Base-by-base conservation (phyloP, 1,140 invertebrate species). In the Ceratitis capitata region DNA sequence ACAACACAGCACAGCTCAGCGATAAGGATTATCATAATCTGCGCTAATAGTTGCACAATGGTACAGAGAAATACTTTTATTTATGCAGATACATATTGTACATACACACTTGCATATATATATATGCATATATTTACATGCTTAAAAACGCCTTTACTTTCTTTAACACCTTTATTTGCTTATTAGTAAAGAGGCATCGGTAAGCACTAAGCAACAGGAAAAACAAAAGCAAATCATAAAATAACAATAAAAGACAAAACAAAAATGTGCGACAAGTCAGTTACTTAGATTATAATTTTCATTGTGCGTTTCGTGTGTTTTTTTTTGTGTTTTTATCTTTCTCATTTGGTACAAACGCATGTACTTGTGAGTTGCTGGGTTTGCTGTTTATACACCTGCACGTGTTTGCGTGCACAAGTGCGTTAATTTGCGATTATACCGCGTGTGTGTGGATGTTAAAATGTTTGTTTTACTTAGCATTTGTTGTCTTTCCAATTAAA, bases 1-100 rank as follows among this genome's bases (percentile, higher is more conserved):
- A 78, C 69, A 45, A 26, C n/a, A 1, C 19, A 74, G 61, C 32
- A 47, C 78, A 87, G n/a, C n/a, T n/a, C n/a, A n/a, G n/a, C 88
- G 89, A 90, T 90, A 90, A 90, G 89, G 89, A 90, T 90, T 90
- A 90, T 90, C 88, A 87, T 90, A 90, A 90, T 90, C 89, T 89
- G 89, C 88, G 89, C 89, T 90, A 90, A 90, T 88, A 89, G 89
- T 85, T 83, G 86, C 86, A 87, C 87, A 87, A 56, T 39, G 51
- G 84, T 83, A 86, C 85, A 84, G 29, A n/a, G 23, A 14, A 4
- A 32, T 45, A 16, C 14, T 9, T 16, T 39, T 10, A 56, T 5
- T 19, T 19, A 3, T 19, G 6, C 16, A 51, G n/a, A 5, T 2
- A 5, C 19, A 6, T 9, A 2, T 9, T 14, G 10, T 23, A 56